A percentile compares a stretch with the other conserved stretches of the same genome.
Conservation (phyloP, 2,797 vertebrate species). For the Sarcoramphus papa region DNA sequence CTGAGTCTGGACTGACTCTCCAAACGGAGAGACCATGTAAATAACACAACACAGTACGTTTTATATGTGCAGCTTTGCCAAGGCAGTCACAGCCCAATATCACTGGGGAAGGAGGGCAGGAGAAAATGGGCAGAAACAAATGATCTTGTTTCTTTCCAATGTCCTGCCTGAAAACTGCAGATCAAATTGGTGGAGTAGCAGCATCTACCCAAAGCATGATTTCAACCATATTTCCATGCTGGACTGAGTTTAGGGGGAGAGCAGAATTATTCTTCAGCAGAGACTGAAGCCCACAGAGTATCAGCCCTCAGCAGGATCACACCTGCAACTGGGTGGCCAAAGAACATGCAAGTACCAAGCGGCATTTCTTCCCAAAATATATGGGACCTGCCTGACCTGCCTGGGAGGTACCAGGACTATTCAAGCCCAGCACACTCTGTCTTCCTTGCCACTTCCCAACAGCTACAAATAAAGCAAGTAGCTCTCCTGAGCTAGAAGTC, state of each 20-base stretch:
- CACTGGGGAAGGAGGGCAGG: not conserved
- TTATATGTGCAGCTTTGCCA: not conserved
- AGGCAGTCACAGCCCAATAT: not conserved
- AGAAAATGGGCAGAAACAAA: not conserved
- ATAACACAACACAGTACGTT: not conserved
- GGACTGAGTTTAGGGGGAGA: not conserved
- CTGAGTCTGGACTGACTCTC: not conserved
- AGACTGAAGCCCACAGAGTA: not conserved
- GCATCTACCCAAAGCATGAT: not conserved
- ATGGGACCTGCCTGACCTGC: not conserved
- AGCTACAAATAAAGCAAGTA: not conserved
- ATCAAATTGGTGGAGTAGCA: not conserved
- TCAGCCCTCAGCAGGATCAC: not conserved
- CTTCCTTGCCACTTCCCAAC: not conserved
- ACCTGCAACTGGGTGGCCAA: not conserved
- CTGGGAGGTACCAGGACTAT: not conserved
- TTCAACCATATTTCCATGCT: not conserved
- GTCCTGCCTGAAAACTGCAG: not conserved
- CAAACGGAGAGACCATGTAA: accelerated
- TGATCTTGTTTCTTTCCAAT: not conserved
- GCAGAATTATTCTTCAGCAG: not conserved
- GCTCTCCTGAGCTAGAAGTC: not conserved
- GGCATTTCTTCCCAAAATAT: not conserved
- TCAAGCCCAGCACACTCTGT: not conserved
- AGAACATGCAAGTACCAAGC: not conserved